A percentile compares a stretch with the other conserved stretches of the same genome.
Conservation (phyloP, 2,113 vertebrate species). For the Vombatus ursinus region DNA sequence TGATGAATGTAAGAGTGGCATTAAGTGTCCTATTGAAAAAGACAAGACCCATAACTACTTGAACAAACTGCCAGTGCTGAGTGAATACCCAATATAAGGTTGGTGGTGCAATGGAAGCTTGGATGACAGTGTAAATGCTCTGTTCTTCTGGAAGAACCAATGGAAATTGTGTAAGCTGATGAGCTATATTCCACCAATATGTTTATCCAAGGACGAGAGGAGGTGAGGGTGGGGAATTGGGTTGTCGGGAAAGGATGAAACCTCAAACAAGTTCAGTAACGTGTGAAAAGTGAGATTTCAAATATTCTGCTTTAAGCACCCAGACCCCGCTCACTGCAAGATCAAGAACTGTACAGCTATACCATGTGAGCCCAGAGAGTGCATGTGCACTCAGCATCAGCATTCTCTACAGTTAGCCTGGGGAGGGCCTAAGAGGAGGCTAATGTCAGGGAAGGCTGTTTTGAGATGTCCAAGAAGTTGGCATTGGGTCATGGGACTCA, state of each 20-base stretch:
- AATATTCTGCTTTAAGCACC: slow-evolving; percentile 1
- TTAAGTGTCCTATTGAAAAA: slow-evolving; percentile 91
- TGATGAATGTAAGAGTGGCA: slow-evolving; percentile 94
- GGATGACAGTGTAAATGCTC: slow-evolving; percentile 83
- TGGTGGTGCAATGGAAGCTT: slow-evolving; percentile 94
- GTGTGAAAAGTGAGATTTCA: background rate
- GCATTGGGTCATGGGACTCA: background rate
- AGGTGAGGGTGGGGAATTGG: background rate
- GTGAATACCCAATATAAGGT: slow-evolving; percentile 85
- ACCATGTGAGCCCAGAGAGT: background rate
- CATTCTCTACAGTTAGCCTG: background rate
- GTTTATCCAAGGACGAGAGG: background rate
- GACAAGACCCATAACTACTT: slow-evolving; percentile 88
- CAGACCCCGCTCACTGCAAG: background rate
- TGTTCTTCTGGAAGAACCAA: slow-evolving; percentile 95
- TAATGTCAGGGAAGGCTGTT: background rate
- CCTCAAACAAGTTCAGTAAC: background rate
- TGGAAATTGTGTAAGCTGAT: slow-evolving; percentile 87
- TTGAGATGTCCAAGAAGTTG: background rate
- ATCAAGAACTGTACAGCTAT: background rate
- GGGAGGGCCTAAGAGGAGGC: background rate
- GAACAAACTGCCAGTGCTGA: slow-evolving; percentile 90
- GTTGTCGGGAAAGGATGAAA: background rate
- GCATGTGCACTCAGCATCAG: background rate
- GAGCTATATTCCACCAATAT: background rate